These are phyloP conservation scores for Ephydatia muelleri DNA, from an alignment of 37 sponge, comb jelly and placozoan genomes.

Conservation along the genomic window DNA sequence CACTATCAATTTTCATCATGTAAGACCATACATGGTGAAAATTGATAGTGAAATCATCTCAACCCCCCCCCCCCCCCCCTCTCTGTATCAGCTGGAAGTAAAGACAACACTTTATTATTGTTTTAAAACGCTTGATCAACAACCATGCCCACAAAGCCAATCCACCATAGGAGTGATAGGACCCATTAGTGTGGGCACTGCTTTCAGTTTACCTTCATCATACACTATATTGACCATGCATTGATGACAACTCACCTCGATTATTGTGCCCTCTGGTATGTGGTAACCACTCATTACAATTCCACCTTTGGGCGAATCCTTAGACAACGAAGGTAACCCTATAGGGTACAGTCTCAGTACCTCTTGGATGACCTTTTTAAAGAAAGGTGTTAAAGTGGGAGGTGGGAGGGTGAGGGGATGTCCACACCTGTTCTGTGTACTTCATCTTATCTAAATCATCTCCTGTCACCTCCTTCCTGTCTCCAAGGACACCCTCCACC, in stretches of 20 bases:
- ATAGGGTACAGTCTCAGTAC: constrained; percentile 4
- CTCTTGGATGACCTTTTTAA: constrained; percentile 8
- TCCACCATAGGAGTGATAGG: too few species aligned
- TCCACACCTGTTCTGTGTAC: constrained; percentile 13
- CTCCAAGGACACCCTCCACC: constrained; percentile 5
- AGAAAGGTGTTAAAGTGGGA: not conserved
- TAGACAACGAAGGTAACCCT: not conserved
- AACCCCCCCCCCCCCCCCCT: too few species aligned
- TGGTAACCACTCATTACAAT: constrained; percentile 2
- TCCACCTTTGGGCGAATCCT: not conserved
- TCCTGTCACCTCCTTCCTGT: not conserved
- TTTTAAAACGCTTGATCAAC: too few species aligned
- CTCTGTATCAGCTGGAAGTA: too few species aligned
- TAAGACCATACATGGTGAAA: too few species aligned
- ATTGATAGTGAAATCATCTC: too few species aligned
- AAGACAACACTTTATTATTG: too few species aligned
- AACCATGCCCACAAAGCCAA: not conserved
- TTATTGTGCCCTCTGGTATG: not conserved
- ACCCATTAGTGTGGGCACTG: too few species aligned
- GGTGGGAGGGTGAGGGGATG: not conserved
- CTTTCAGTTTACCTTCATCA: too few species aligned
- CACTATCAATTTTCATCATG: too few species aligned
- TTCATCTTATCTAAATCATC: not conserved
- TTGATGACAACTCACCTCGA: not conserved
- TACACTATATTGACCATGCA: too few species aligned